Base-by-base conservation (phyloP, 2,113 vertebrate genomes). In the Leptobrachium leishanense region DNA sequence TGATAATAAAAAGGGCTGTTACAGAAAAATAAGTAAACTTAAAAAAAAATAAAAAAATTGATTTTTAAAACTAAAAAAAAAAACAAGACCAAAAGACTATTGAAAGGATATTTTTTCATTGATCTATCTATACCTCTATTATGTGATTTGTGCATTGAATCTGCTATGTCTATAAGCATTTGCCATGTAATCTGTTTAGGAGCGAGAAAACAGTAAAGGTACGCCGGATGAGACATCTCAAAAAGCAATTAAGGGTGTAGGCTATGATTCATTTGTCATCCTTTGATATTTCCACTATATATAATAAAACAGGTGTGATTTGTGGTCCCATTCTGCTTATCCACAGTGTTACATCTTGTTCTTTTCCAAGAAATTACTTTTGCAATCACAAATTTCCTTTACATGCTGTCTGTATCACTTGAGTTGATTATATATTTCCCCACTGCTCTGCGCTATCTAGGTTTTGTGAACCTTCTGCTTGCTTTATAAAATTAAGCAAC, bases 381-480 rank as follows among this genome's bases (percentile, higher is more conserved):
- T 77, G 67, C 42, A 71, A 77, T 77, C 54, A 15, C 15, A 77
- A 50, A 40, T 77, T 62, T 70, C 65, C 50, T 53, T 77, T 71
- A 12, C 68, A 70, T 70, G 67, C 76, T 77, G 50, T 46, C 75
- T 68, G 41, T 44, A 68, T 42, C 65, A 68, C 75, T 77, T 77
- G 76, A 77, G 55, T 77, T 77, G 76, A 77, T 71, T 69, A 77
- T 69, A 77, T 71, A 77, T 77, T 76, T 77, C 76, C 68, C 76
- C 13, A 46, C 68, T 50, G 76, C 70, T 70, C 55, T 71, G 55
- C 55, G 43, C 68, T 70, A 41, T 59, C 54, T 68, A 41, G 15
- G 55, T 63, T 31, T 64, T 70, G 50, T 42, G 55, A 42, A 77
- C 67, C 40, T 77, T 70, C 39, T 46, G 62, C 9, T 41, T 31